phyloP scores from a whole-genome alignment of 2,113 vertebrate species.

The Trochalopteron elliotii region DNA sequence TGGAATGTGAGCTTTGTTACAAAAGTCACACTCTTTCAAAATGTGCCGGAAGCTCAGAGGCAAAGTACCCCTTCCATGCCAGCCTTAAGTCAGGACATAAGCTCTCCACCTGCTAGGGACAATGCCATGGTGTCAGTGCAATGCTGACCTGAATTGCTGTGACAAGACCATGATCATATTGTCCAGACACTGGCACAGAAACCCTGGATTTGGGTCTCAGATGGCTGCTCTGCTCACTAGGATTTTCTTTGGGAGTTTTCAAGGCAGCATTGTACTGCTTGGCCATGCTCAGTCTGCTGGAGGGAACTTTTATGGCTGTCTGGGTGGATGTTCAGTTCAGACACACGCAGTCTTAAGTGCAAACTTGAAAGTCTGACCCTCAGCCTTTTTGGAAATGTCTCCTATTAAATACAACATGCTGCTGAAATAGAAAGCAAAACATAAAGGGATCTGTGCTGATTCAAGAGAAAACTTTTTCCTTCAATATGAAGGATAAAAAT shows the following conservation, averaged over 20 bases:
- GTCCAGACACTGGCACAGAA: neutral
- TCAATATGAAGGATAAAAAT: neutral
- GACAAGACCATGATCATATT: neutral
- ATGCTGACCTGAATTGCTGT: neutral
- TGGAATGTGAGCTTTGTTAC: neutral
- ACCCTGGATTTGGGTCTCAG: neutral
- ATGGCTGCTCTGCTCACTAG: neutral
- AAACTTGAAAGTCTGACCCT: slow-evolving; percentile 46
- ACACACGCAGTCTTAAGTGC: neutral
- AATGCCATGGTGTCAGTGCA: neutral
- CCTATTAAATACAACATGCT: slow-evolving; percentile 11
- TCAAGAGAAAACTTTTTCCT: neutral
- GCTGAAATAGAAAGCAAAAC: neutral
- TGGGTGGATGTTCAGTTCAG: neutral
- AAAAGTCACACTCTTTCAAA: neutral
- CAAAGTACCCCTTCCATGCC: neutral
- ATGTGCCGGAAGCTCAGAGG: neutral
- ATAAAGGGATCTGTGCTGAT: slow-evolving; percentile 4
- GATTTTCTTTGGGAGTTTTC: neutral
- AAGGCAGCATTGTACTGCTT: neutral
- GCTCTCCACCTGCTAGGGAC: neutral
- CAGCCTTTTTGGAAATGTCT: slow-evolving; percentile 35
- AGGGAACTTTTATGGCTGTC: neutral
- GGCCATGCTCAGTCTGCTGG: neutral
- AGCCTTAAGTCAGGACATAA: neutral